Percentiles rank a stretch among this genome's conserved stretches.
Evolutionary conservation across 2,113 vertebrate species (phyloP).

Genomic region (Upupa epops): DNA sequence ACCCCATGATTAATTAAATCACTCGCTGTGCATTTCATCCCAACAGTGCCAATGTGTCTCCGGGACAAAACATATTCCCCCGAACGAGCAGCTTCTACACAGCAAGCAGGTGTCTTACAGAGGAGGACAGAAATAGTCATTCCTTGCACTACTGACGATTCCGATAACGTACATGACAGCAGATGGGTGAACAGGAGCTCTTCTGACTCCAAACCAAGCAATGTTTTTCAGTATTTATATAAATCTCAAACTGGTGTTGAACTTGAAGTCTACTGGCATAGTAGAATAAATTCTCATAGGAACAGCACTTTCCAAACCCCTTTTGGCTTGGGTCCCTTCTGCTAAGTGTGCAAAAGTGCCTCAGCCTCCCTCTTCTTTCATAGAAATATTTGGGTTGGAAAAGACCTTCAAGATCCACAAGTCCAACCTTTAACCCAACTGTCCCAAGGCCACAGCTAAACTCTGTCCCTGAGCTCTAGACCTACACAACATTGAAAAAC

Average conservation of each 20-base stretch:
- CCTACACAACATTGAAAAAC: too few species aligned
- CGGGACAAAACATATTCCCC: neutral
- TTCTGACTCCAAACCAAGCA: neutral
- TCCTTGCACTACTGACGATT: neutral
- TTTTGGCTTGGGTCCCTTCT: neutral
- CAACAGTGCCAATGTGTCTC: neutral
- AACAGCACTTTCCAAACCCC: neutral
- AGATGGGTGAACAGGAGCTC: neutral
- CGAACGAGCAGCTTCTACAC: neutral
- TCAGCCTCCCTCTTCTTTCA: neutral
- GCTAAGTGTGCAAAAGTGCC: neutral
- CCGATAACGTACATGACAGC: neutral
- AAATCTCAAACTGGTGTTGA: neutral
- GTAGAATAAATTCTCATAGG: neutral
- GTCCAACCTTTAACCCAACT: too few species aligned
- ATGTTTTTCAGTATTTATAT: neutral
- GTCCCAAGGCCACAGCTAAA: too few species aligned
- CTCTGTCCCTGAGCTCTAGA: too few species aligned
- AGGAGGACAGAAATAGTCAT: neutral
- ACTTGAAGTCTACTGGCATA: neutral
- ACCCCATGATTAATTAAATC: neutral
- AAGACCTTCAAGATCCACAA: too few species aligned
- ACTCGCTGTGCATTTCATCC: neutral
- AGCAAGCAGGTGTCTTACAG: neutral
- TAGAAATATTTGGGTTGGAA: too few species aligned